Evolutionary conservation across 2,888 invertebrate genomes (phyloP).

Genomic region (Oxystoma pomonae): DNA sequence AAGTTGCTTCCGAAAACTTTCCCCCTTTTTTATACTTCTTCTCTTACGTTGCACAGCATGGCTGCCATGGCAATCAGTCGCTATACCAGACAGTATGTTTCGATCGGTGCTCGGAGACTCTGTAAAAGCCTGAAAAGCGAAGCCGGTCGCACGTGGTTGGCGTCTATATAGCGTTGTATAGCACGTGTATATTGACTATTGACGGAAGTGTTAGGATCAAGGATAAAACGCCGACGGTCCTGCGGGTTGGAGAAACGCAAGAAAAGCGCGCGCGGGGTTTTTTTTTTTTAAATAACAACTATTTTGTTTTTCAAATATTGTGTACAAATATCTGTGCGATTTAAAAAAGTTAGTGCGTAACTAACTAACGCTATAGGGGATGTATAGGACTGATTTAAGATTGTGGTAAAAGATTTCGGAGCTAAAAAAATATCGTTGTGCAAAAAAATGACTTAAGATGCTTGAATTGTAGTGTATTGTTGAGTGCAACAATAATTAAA

Average conservation of each 20-base stretch:
- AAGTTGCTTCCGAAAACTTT: background rate
- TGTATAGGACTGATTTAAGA: too few relatives aligned
- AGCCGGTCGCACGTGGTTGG: conserved; percentile 36
- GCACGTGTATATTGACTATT: background rate
- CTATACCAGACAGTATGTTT: conserved; percentile 38
- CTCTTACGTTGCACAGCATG: background rate
- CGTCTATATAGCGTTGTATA: conserved; percentile 2
- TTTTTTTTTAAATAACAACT: too few relatives aligned
- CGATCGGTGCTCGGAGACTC: conserved; percentile 39
- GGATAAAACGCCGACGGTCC: background rate
- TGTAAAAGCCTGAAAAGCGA: conserved; percentile 39
- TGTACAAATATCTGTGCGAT: too few relatives aligned
- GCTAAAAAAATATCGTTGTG: too few relatives aligned
- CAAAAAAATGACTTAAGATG: too few relatives aligned
- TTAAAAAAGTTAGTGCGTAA: too few relatives aligned
- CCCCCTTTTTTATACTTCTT: background rate
- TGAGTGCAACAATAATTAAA: too few relatives aligned
- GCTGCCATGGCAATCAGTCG: background rate
- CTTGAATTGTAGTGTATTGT: too few relatives aligned
- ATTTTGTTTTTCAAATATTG: too few relatives aligned
- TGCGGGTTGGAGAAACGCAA: background rate
- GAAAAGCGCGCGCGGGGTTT: background rate
- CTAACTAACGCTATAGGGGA: too few relatives aligned
- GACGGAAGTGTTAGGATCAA: background rate
- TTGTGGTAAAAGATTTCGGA: too few relatives aligned